Percentiles rank a stretch among this genome's conserved stretches.
Conservation (phyloP, 1,140 invertebrate genomes). For the Micrasema longulum region DNA sequence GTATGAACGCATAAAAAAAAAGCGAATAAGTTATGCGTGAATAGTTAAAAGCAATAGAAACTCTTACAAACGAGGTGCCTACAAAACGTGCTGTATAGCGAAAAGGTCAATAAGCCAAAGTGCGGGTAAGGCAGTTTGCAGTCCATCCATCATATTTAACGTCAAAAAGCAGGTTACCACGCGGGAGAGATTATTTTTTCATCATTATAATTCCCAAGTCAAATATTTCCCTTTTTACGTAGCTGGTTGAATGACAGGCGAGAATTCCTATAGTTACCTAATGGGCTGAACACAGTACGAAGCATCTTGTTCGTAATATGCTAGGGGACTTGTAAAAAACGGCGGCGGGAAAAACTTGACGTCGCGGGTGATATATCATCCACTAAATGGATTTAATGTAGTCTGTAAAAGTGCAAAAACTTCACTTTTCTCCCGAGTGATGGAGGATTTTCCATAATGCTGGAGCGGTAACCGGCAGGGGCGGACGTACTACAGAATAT, state of each 20-base stretch:
- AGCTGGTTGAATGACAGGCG: conserved; percentile 48
- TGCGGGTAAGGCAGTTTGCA: background rate
- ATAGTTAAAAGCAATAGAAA: too few species aligned
- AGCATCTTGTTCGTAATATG: conserved; percentile 19
- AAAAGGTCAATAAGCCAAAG: too few species aligned
- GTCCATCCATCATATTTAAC: conserved; percentile 54
- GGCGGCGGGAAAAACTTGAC: conserved; percentile 49
- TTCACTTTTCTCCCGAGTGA: conserved; percentile 40
- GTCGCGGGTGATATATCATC: conserved; percentile 53
- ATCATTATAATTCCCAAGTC: conserved; percentile 54
- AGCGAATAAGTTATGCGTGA: too few species aligned
- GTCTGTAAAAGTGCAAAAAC: conserved; percentile 56
- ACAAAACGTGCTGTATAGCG: too few species aligned
- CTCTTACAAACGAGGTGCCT: too few species aligned
- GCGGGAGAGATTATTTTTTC: conserved; percentile 49
- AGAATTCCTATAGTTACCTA: conserved; percentile 6
- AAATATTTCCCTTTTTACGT: conserved; percentile 50
- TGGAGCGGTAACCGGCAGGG: background rate
- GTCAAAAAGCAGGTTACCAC: conserved; percentile 53
- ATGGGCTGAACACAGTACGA: conserved; percentile 8
- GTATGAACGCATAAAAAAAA: too few species aligned
- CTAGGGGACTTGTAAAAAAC: conserved; percentile 45
- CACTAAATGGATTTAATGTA: conserved; percentile 56
- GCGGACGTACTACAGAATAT: background rate
- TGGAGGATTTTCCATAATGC: conserved; percentile 52